Conservation (phyloP, 2,888 invertebrate species). For the Bombylius discolor region DNA sequence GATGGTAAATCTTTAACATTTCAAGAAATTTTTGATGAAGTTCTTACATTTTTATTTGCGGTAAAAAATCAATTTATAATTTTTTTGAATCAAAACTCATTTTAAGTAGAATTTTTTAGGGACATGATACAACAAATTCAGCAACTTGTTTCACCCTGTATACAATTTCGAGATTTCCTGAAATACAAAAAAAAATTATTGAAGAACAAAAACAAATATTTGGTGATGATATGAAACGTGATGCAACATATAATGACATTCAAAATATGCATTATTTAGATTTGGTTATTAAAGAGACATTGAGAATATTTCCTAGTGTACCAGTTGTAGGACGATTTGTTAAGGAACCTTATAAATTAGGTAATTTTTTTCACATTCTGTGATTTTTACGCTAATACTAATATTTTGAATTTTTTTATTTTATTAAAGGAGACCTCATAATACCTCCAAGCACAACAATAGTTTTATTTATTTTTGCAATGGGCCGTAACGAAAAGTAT, state of each 20-base stretch:
- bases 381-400: no score
- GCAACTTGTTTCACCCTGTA: slow-evolving; percentile 41
- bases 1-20: slow-evolving; percentile 59
- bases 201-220: slow-evolving; percentile 39
- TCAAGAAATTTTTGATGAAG: slow-evolving; percentile 72
- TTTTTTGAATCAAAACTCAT: no score
- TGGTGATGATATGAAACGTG: slow-evolving; percentile 24
- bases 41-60: slow-evolving; percentile 62
- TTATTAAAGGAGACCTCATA: slow-evolving; percentile 23
- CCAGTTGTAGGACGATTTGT: slow-evolving; percentile 20
- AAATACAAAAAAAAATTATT: slow-evolving; percentile 35
- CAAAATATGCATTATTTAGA: slow-evolving; percentile 31
- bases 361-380: background rate
- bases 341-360: no score
- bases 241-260: slow-evolving; percentile 25
- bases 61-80: no score
- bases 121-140: slow-evolving; percentile 47
- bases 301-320: slow-evolving; percentile 30
- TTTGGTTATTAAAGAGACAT: slow-evolving; percentile 28
- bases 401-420: no score
- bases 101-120: slow-evolving; percentile 25
- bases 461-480: slow-evolving; percentile 20
- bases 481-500: slow-evolving; percentile 26
- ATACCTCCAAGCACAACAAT: slow-evolving; percentile 24
- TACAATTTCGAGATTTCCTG: slow-evolving; percentile 40